Evolutionary conservation across 1,140 invertebrate species (phyloP), one percentile per base, ranked within the genome.

Genomic region (Muscidifurax raptorellus): DNA sequence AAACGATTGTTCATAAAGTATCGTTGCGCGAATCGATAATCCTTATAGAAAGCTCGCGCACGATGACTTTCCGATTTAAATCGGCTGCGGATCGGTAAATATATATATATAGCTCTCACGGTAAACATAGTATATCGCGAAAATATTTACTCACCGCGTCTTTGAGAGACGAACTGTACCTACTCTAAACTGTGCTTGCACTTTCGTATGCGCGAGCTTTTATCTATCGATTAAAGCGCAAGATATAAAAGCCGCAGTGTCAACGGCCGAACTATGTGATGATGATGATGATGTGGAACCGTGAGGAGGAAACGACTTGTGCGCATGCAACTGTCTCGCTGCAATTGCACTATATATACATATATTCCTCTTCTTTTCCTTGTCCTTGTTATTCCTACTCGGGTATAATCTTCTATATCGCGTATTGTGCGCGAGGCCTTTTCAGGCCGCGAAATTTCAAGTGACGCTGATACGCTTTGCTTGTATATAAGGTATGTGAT

Each of bases 251-350:
- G 36, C 30, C 18, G 80, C 67, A 36, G 59, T 75, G 83, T 80
- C 83, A 84, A 84, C 71, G 83, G 32, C 74, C 44, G 40, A 72
- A 78, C 64, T 77, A 71, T 47, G 25, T 47, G 28, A 32, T 71
- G 27, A n/a, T 22, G 52, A 59, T 59, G 52, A 59, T 59, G 47
- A 52, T 52, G 4, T 22, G 44, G 67, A 74, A 72, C 69, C 44
- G 80, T 82, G 69, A 5, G 67, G 44, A 47, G 44, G 44, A 47
- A 47, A 47, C 2, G 47, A 52, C 47, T 52, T 0, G 36, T 40
- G 36, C 36, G 52, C 66, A 27, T 66, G 22, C 72, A 27, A 74
- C n/a, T n/a, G 30, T 64, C 47, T 76, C 25, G 0, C 5, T 59
- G 32, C 67, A 69, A 71, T 71, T 32, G 25, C n/a, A 18, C 30